Percentiles rank a stretch among this genome's conserved stretches.
Evolutionary conservation across 1,140 invertebrate genomes (phyloP).

Genomic region (Apis laboriosa): DNA sequence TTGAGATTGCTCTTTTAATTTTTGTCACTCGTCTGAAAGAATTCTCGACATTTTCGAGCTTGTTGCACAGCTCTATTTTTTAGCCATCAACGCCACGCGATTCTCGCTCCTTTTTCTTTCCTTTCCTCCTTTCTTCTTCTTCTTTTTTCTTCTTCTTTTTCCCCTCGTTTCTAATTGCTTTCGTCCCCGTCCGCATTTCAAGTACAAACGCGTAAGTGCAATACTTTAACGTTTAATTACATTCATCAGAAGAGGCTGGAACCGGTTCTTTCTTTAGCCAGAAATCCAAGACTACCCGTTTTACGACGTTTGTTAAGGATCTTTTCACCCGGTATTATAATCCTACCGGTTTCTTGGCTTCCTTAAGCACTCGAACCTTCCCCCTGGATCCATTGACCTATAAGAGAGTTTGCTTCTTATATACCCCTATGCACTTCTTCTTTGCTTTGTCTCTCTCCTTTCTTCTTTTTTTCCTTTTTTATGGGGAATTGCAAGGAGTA

Average conservation of each 20-base stretch:
- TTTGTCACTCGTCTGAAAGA: too few relatives aligned
- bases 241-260: not conserved
- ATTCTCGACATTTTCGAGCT: too few relatives aligned
- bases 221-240: slow-evolving; percentile 12
- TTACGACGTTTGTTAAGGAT: not conserved
- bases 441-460: not conserved
- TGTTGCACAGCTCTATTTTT: too few relatives aligned
- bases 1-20: too few relatives aligned
- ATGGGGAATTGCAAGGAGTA: too few relatives aligned
- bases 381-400: not conserved
- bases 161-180: not conserved
- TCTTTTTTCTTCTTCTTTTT: too few relatives aligned
- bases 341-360: slow-evolving; percentile 1
- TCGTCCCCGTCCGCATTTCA: not conserved
- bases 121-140: not conserved
- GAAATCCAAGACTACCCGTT: not conserved
- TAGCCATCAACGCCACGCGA: not conserved
- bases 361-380: not conserved
- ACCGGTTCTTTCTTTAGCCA: slow-evolving; percentile 2
- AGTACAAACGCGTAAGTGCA: not conserved
- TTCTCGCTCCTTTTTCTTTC: not conserved
- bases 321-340: not conserved
- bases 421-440: not conserved
- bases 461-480: too few relatives aligned
- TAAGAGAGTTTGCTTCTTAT: too few relatives aligned